Base-by-base conservation (phyloP, 2,888 invertebrate species). In the Taenaris catops region DNA sequence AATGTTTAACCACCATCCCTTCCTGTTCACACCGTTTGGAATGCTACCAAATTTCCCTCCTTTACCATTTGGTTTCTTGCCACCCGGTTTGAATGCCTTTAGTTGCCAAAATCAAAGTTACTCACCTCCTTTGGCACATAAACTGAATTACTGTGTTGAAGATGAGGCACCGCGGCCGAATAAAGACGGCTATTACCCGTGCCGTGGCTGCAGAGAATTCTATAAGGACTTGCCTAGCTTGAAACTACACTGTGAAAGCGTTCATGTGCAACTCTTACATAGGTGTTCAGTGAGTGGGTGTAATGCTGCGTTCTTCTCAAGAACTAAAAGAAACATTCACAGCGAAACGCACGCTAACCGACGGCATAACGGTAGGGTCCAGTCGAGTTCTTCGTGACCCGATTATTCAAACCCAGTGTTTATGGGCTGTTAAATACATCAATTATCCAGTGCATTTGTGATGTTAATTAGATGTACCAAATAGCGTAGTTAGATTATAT, bases 231-330 rank as follows among this genome's bases (percentile, higher is more conserved):
- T 91, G 25, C 68, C 87, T 7, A 86, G 89, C 28, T 76, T 94
- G 44, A 92, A 93, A 64, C 90, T 92, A 48, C 94, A 94, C 72
- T 93, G 92, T 76, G 93, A 93, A 68, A 88, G 83, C 44, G 76
- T 88, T 27, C 94, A 94, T 61, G 66, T 84, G 16, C 88, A 90
- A 38, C 92, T 94, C 38, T 89, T 94, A 75, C 92, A 91, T 55
- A 89, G 91, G 44, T 95, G 95, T 76, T 91, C 92, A n/a, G 87
- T 93, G 28, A 89, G 89, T 38, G 94, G 94, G 6, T 94, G 95
- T 72, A 91, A 91, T 28, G 92, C 93, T 53, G 91, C 93, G 26
- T 95, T 95, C 74, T 91, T 93, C 41, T 94, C 94, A 5, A 88
- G 92, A 51, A 93, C 94, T 46, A 92, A 92, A 49, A 89, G 95